Percentiles rank a stretch among this genome's conserved stretches.
phyloP scores from a whole-genome alignment of 2,113 vertebrate genomes.

The Scomber scombrus region DNA sequence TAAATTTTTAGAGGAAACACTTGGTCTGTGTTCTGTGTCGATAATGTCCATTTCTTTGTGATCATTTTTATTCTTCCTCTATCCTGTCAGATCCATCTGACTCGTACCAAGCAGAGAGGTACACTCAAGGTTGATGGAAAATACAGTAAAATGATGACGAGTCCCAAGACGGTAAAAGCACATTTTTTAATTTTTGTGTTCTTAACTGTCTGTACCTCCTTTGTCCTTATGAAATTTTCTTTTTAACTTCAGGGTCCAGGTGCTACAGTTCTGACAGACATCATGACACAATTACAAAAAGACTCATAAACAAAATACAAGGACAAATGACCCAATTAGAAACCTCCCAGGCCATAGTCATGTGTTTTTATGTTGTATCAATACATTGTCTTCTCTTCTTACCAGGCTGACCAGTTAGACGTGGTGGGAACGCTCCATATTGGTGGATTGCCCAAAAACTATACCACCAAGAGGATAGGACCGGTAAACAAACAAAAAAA shows the following conservation, averaged over 20 bases:
- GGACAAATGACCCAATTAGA: too few species aligned
- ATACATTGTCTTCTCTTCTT: not conserved
- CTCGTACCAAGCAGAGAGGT: constrained; percentile 89
- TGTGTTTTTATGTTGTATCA: not conserved
- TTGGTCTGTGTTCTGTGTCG: not conserved
- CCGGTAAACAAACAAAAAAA: constrained; percentile 84
- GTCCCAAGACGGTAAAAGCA: constrained; percentile 88
- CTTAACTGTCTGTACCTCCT: not conserved
- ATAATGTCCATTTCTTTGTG: not conserved
- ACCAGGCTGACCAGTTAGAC: constrained; percentile 92
- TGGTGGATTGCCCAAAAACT: constrained; percentile 94
- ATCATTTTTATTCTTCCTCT: not conserved
- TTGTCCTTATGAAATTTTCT: not conserved
- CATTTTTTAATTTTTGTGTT: not conserved
- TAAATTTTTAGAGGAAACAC: too few species aligned
- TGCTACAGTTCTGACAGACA: not conserved
- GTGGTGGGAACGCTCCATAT: constrained; percentile 95
- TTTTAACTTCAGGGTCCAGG: not conserved
- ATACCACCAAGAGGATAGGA: constrained; percentile 94
- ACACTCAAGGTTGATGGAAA: constrained; percentile 87
- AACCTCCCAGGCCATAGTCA: too few species aligned
- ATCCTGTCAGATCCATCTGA: constrained; percentile 87
- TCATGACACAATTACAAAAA: not conserved
- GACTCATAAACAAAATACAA: too few species aligned
- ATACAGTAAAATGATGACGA: constrained; percentile 87